Base-by-base conservation (phyloP, 2,797 vertebrate genomes). In the Eulemur mongoz region DNA sequence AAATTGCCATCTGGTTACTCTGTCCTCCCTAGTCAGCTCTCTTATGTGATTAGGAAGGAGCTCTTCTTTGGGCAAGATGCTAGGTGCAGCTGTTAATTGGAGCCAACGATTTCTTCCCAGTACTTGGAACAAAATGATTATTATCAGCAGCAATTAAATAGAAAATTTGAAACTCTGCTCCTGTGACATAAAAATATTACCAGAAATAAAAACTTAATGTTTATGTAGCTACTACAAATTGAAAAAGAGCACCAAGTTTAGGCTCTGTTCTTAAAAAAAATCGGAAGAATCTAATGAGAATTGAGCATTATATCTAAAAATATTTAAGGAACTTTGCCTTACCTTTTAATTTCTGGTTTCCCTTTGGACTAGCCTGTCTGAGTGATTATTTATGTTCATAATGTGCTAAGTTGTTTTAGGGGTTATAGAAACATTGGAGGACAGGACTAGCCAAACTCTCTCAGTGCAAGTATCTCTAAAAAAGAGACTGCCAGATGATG, bases 91-190 rank as follows among this genome's bases (percentile, higher is more conserved):
- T 93, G 40, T 92, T 85, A 67, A 63, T 72, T 30, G 43, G 67
- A 79, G 50, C 25, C 72, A 82, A 86, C 22, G 17, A 73, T 65
- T 96, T 94, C 45, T 93, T 93, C 30, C 30, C 57, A 30, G 11
- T 70, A 65, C 22, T 94, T 94, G 69, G 61, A 57, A 82, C 57
- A 93, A 78, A 93, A 59, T 79, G 67, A 30, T 92, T 75, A 79
- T 78, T n/a, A 69, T 11, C 23, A 73, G 50, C 43, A 97, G 52
- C 73, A 85, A 82, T 69, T 81, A 94, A 94, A 82, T 38, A 89
- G 43, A 70, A 95, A 95, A 75, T 84, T 70, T 91, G 45, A 97
- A 96, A 81, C 9, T 25, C 15, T 96, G 67, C 20, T 85, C 5
- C 12, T 72, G 45, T 48, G 43, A 73, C 7, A 75, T 32, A 75